Conservation (phyloP, 2,797 vertebrate genomes). For the Cichlasoma orientale region DNA sequence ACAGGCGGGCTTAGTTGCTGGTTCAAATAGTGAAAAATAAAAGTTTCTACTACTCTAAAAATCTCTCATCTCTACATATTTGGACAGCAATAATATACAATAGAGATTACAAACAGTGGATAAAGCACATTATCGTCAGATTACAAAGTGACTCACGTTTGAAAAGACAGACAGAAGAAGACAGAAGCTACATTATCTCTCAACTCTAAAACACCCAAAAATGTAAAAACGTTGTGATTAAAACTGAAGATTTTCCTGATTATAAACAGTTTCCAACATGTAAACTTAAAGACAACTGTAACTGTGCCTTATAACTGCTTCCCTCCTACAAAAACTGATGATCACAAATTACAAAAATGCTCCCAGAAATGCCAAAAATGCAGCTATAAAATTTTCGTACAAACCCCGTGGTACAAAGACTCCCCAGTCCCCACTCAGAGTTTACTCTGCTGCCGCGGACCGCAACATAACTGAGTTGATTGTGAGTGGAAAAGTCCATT, state of each 20-base stretch:
- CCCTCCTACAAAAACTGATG: constrained; percentile 61
- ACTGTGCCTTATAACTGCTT: constrained; percentile 13
- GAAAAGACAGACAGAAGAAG: constrained; percentile 31
- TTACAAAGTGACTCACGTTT: constrained; percentile 54
- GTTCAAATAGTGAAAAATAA: constrained; percentile 77
- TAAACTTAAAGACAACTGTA: constrained; percentile 23
- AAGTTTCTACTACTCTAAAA: constrained; percentile 75
- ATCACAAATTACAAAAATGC: constrained; percentile 73
- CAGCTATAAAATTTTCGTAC: constrained; percentile 74
- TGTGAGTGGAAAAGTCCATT: constrained; percentile 68
- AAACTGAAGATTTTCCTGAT: constrained; percentile 33
- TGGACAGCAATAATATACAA: constrained; percentile 72
- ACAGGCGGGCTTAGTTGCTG: constrained; percentile 72
- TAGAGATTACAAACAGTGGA: constrained; percentile 66
- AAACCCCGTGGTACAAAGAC: constrained; percentile 75
- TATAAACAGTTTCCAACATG: constrained; percentile 21
- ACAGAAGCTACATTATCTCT: constrained; percentile 66
- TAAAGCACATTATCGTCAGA: constrained; percentile 52
- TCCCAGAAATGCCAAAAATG: constrained; percentile 73
- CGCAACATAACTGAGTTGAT: constrained; percentile 67
- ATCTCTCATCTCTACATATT: constrained; percentile 69
- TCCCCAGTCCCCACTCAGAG: constrained; percentile 41
- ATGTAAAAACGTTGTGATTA: not conserved
- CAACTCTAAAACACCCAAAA: constrained; percentile 46
- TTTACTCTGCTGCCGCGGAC: constrained; percentile 58